These are phyloP conservation scores for Coregonus sp. DNA, from an alignment of 2,797 vertebrate species.

Conservation along the genomic window DNA sequence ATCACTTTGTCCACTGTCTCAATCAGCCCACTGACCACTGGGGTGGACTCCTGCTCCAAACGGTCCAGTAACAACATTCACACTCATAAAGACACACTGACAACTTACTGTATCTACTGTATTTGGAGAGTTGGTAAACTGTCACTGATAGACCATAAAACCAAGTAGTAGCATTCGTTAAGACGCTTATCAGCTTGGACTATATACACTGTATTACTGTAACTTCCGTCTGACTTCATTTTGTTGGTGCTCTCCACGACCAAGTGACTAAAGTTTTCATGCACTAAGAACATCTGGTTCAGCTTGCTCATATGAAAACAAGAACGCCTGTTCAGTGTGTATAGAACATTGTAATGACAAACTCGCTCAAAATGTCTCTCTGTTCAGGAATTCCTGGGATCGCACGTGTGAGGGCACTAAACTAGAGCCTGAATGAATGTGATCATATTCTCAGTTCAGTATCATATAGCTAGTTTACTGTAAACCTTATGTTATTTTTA, in stretches of 20 bases:
- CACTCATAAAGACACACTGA: neutral
- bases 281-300: constrained; percentile 67
- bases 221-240: constrained; percentile 6
- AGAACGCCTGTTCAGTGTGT: constrained; percentile 45
- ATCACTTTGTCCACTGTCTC: constrained; percentile 86
- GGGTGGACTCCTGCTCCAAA: constrained; percentile 62
- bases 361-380: constrained; percentile 31
- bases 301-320: constrained; percentile 62
- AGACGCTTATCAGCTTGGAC: neutral
- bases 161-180: neutral
- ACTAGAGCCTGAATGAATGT: constrained; percentile 11
- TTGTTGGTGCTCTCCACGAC: constrained; percentile 1
- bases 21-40: constrained; percentile 78
- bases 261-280: constrained; percentile 42
- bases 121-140: neutral
- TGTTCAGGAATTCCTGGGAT: constrained; percentile 38
- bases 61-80: neutral
- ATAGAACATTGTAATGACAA: constrained; percentile 49
- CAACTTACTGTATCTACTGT: neutral
- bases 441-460: constrained; percentile 26
- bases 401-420: constrained; percentile 20
- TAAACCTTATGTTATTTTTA: neutral
- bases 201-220: constrained; percentile 19
- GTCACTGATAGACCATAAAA: neutral
- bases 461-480: neutral